phyloP scores from a whole-genome alignment of 2,888 invertebrate species.

The Heliothis peltigera region DNA sequence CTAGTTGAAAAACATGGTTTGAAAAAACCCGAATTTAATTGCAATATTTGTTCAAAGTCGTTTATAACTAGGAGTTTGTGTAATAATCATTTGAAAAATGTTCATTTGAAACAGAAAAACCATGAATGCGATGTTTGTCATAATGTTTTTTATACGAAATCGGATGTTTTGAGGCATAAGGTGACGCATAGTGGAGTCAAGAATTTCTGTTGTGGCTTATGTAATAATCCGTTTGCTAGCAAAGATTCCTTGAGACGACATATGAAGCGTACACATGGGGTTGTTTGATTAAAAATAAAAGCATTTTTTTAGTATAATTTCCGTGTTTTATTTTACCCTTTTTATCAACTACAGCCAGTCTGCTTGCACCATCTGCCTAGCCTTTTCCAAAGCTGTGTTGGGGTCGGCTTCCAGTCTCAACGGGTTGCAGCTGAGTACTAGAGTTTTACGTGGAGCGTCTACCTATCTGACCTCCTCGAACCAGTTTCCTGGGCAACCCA shows the following conservation, averaged over 20 bases:
- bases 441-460: no score
- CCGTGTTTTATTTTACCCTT: background rate
- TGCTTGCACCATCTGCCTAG: no score
- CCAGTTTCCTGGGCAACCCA: no score
- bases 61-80: slow-evolving; percentile 79
- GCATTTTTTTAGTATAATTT: background rate
- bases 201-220: slow-evolving; percentile 73
- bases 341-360: background rate
- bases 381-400: no score
- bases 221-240: slow-evolving; percentile 77
- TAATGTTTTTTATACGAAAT: slow-evolving; percentile 80
- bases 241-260: slow-evolving; percentile 82
- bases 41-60: slow-evolving; percentile 74
- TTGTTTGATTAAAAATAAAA: slow-evolving; percentile 36
- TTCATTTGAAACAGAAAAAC: slow-evolving; percentile 81
- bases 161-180: slow-evolving; percentile 76
- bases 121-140: slow-evolving; percentile 81
- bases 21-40: slow-evolving; percentile 75
- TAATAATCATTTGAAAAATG: slow-evolving; percentile 81
- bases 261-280: slow-evolving; percentile 75
- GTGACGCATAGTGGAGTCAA: slow-evolving; percentile 82
- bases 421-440: no score
- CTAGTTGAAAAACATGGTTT: slow-evolving; percentile 75
- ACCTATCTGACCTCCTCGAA: no score
- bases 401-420: no score